Percentiles rank a stretch among this genome's conserved stretches.
phyloP scores from a whole-genome alignment of 2,797 vertebrate species.

The Coranthus polyacanthus region DNA sequence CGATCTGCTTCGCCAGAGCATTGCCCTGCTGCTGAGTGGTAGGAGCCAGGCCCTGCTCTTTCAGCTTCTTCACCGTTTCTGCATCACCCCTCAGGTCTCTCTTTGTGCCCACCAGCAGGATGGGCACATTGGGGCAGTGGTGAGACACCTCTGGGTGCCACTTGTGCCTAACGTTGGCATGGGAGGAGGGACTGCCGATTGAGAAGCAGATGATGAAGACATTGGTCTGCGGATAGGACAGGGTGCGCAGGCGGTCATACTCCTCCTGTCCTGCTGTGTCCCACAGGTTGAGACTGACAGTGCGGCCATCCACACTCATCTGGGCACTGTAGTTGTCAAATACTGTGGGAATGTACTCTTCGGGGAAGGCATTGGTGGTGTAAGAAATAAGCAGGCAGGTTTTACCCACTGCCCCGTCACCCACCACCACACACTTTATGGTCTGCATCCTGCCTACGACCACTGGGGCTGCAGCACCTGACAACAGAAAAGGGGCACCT shows the following conservation, averaged over 20 bases:
- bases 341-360: slow-evolving; percentile 95
- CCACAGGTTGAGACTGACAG: slow-evolving; percentile 94
- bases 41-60: slow-evolving; percentile 92
- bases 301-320: slow-evolving; percentile 94
- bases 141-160: slow-evolving; percentile 96
- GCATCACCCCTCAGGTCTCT: slow-evolving; percentile 90
- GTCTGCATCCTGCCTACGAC: slow-evolving; percentile 94
- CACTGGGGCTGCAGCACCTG: slow-evolving; percentile 86
- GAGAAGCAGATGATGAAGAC: slow-evolving; percentile 97
- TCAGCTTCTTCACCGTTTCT: slow-evolving; percentile 94
- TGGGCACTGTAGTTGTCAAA: slow-evolving; percentile 98
- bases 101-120: slow-evolving; percentile 95
- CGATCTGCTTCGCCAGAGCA: slow-evolving; percentile 92
- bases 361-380: slow-evolving; percentile 94
- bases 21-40: slow-evolving; percentile 93
- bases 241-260: slow-evolving; percentile 92
- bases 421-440: slow-evolving; percentile 96
- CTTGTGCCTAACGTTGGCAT: slow-evolving; percentile 94
- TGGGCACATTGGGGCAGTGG: slow-evolving; percentile 93
- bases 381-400: slow-evolving; percentile 97
- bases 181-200: slow-evolving; percentile 93
- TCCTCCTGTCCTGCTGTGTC: slow-evolving; percentile 97
- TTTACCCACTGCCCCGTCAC: slow-evolving; percentile 95
- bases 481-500: slow-evolving; percentile 48
- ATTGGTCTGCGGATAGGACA: slow-evolving; percentile 94